These are phyloP conservation scores for Gymnoscopelus braueri DNA, from an alignment of 2,797 vertebrate genomes.

Conservation along the genomic window DNA sequence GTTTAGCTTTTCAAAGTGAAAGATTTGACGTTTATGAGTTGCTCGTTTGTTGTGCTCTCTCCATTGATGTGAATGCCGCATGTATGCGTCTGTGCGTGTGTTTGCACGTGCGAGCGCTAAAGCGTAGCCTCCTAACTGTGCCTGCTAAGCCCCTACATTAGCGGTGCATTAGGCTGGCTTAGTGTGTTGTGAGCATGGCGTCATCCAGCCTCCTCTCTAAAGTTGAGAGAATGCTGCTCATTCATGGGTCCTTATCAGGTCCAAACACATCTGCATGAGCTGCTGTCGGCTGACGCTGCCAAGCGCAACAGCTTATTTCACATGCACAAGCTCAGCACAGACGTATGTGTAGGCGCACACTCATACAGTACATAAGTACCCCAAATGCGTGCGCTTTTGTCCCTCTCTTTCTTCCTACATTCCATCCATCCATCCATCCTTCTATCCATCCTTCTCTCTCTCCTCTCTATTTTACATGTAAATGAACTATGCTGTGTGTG, in stretches of 20 bases:
- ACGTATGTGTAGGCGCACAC: conserved; percentile 28
- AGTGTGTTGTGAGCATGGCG: background rate
- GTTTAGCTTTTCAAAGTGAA: conserved; percentile 33
- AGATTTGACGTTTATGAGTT: conserved; percentile 41
- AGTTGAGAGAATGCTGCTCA: conserved; percentile 52
- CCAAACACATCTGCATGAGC: conserved; percentile 80
- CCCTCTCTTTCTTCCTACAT: conserved; percentile 59
- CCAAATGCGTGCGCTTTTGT: conserved; percentile 48
- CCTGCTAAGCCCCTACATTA: conserved; percentile 62
- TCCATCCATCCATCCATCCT: conserved; percentile 33
- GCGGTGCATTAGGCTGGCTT: conserved; percentile 62
- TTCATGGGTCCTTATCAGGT: conserved; percentile 83
- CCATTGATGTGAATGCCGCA: background rate
- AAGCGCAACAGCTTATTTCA: conserved; percentile 50
- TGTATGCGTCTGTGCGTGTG: conserved; percentile 23
- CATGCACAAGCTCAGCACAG: conserved; percentile 43
- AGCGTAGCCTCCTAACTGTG: conserved; percentile 61
- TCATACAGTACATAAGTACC: conserved; percentile 9
- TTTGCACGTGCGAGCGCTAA: conserved; percentile 55
- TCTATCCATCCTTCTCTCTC: conserved; percentile 48
- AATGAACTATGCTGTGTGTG: conserved; percentile 73
- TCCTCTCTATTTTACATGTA: conserved; percentile 74
- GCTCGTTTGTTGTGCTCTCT: background rate
- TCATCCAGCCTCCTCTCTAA: no score
- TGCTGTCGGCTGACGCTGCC: conserved; percentile 54